A percentile compares a stretch with the other conserved stretches of the same genome.
phyloP scores from a whole-genome alignment of 2,888 invertebrate genomes.

The Drosophila longiperda region DNA sequence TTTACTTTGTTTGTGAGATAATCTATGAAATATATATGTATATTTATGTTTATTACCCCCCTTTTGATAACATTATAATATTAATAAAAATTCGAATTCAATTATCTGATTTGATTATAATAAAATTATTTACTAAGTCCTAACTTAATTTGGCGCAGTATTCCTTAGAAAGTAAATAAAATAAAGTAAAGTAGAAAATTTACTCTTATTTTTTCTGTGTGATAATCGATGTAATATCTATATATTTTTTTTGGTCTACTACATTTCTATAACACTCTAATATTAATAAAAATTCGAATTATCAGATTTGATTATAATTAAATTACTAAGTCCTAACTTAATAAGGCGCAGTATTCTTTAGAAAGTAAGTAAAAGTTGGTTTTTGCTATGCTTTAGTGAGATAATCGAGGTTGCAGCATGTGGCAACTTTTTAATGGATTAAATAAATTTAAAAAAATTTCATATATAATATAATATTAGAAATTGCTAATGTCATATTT shows the following conservation, averaged over 20 bases:
- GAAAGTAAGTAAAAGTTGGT: neutral
- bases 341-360: fast-evolving
- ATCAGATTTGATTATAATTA: neutral
- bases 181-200: neutral
- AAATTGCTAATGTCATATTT: fast-evolving
- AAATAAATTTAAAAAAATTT: no score
- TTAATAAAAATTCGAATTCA: no score
- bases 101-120: neutral
- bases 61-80: neutral
- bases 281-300: neutral
- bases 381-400: no score
- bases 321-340: neutral
- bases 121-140: neutral
- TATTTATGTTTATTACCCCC: neutral
- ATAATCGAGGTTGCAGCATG: neutral
- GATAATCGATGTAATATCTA: neutral
- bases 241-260: neutral
- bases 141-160: neutral
- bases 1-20: neutral
- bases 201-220: neutral
- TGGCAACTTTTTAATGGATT: no score
- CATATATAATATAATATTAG: no score
- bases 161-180: neutral
- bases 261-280: neutral
- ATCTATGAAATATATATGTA: neutral